Percentiles rank a stretch among this genome's conserved stretches.
These are phyloP conservation scores for Antennarius striatus DNA, from an alignment of 2,113 vertebrate species.

Conservation along the genomic window DNA sequence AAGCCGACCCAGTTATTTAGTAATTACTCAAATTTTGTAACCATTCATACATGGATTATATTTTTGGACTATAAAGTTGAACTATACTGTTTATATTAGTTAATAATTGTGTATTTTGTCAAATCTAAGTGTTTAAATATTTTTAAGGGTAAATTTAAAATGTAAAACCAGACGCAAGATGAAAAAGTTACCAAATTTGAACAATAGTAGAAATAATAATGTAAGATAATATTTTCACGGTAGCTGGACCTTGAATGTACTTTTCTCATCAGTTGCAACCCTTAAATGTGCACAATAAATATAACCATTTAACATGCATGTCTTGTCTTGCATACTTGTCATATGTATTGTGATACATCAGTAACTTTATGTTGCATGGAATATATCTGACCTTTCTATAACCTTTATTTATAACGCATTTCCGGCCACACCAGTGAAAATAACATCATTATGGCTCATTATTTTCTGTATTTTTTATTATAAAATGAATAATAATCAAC, in stretches of 20 bases:
- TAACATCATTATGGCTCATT: background rate
- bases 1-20: conserved; percentile 5
- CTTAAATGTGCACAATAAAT: conserved; percentile 73
- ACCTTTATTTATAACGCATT: background rate
- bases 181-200: background rate
- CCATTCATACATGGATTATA: conserved; percentile 2
- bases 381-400: background rate
- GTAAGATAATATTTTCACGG: background rate
- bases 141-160: background rate
- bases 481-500: background rate
- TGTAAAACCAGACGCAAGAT: background rate
- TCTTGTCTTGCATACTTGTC: conserved; percentile 70
- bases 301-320: conserved; percentile 80
- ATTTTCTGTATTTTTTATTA: background rate
- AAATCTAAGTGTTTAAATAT: background rate
- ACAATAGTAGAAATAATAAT: background rate
- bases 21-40: background rate
- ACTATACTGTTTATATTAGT: background rate
- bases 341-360: conserved; percentile 30
- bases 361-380: conserved; percentile 45
- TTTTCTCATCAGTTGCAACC: conserved; percentile 61
- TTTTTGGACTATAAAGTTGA: background rate
- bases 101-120: background rate
- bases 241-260: background rate
- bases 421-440: background rate